Conservation (phyloP, 2,888 invertebrate genomes). For the Phlogophora meticulosa region DNA sequence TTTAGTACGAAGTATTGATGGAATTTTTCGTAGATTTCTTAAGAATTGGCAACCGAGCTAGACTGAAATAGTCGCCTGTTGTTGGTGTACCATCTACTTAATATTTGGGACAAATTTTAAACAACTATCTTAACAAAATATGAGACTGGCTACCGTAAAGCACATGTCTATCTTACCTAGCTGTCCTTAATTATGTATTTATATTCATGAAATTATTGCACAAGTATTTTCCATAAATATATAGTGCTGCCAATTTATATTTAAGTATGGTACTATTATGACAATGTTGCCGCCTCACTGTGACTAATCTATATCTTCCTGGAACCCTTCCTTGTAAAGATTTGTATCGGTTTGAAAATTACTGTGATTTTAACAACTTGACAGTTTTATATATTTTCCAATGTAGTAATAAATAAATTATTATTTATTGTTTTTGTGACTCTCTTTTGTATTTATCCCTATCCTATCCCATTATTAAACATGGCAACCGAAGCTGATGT, state of each 20-base stretch:
- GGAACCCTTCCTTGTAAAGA: constrained; percentile 27
- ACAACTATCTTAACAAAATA: neutral
- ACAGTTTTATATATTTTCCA: constrained; percentile 76
- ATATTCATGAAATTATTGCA: too few relatives aligned
- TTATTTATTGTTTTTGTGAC: constrained; percentile 75
- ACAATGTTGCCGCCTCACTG: constrained; percentile 14
- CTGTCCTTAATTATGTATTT: neutral
- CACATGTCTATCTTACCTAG: neutral
- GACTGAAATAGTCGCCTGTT: neutral
- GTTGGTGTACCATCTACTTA: neutral
- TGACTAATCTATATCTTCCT: constrained; percentile 23
- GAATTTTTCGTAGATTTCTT: neutral
- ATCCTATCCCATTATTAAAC: neutral
- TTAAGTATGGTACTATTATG: neutral
- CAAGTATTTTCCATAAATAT: neutral
- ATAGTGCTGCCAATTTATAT: constrained; percentile 19
- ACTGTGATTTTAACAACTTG: constrained; percentile 74
- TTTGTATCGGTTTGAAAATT: constrained; percentile 64
- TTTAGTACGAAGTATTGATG: neutral
- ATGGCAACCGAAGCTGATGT: too few relatives aligned
- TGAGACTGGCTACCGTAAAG: neutral
- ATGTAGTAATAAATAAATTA: constrained; percentile 69
- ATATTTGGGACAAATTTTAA: neutral
- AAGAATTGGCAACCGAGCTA: neutral
- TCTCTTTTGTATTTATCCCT: constrained; percentile 56